Evolutionary conservation across 1,140 invertebrate genomes (phyloP), one percentile per base, ranked within the genome.

Genomic region (Oedothorax gibbosus): DNA sequence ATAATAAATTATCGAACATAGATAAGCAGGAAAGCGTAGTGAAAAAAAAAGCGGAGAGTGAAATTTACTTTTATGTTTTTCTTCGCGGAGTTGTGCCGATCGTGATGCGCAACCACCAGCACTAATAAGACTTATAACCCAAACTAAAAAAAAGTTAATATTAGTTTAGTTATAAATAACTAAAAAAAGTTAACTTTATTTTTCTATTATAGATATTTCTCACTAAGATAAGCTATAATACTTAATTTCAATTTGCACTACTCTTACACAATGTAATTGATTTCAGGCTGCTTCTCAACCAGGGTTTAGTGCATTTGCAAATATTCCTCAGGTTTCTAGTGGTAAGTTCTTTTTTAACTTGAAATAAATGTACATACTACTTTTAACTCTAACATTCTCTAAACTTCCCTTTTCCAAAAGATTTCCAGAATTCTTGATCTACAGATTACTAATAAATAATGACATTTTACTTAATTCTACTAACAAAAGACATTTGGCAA

Each of bases 251-350:
- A 65, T 65, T n/a, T 65, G 15, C 15, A 35, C 35, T 35, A 35
- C 35, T 35, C 35, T 35, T 2, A 35, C 35, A 35, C 5, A 35
- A 35, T 35, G 21, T 66, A 57, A 18, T 81, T 79, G 69, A 21
- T 87, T 71, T 86, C 90, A 91, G 87, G 89, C 90, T 85, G 89
- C 90, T 69, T 87, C 80, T 7, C 80, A 80, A 54, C 21, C 88
- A 73, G 88, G 87, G 69, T 72, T 88, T 75, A 87, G 88, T 57
- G 87, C 87, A 83, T 88, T 90, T 85, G 85, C 86, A 18, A 89
- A 89, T 87, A 65, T 90, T 64, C 85, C 86, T 71, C 87, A 87
- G 66, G 56, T 87, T 56, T 53, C 87, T 53, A 68, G 87, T 68
- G 76, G 86, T 87, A 79, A 87, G 72, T 76, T 35, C n/a, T 60